Evolutionary conservation across 2,888 invertebrate genomes (phyloP), one percentile per base, ranked within the genome.

Genomic region (Limnephilus rhombicus): DNA sequence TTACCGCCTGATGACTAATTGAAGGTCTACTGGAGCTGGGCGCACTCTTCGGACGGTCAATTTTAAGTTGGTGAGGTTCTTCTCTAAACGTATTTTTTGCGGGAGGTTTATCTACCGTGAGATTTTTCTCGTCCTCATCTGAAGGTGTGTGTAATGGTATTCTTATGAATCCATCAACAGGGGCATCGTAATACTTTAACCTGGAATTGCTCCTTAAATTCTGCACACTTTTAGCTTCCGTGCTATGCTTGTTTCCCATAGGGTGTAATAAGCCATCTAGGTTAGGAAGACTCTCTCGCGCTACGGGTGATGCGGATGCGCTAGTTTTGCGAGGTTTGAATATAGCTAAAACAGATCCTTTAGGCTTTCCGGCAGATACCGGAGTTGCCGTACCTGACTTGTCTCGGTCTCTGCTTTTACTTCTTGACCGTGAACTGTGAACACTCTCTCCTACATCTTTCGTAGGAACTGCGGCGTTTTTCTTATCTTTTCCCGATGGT

Each of bases 131-230:
- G 89, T 96, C 95, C 94, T 97, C 97, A 93, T 97, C 97, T 0
- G 97, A 97, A 5, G 98, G 98, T n/a, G 98, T 98, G 93, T 97
- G 97, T 92, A 98, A 95, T 0, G 98, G 98, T 94, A 98, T 98
- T 93, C 97, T 97, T 91, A 98, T 97, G 91, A 97, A 96, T 0
- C 97, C 97, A 94, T 97, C 97, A 81, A 96, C 95, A 0, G 97
- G 96, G 87, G 97, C 96, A 94, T 97, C 97, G 94, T 97, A 97
- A 94, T 97, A 97, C 93, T 96, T 96, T 83, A 95, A 94, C 11
- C 95, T 92, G 83, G 93, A 94, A 91, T 92, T 93, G 5, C 92
- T 88, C 86, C 92, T 92, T 68, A 96, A 95, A 86, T 95, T 95
- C 93, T 95, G 95, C 13, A 94, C 94, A 81, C 94, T 94, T 93